Percentiles rank a stretch among this genome's conserved stretches.
Conservation (phyloP, 2,888 invertebrate species). For the Uloborus plumipes region DNA sequence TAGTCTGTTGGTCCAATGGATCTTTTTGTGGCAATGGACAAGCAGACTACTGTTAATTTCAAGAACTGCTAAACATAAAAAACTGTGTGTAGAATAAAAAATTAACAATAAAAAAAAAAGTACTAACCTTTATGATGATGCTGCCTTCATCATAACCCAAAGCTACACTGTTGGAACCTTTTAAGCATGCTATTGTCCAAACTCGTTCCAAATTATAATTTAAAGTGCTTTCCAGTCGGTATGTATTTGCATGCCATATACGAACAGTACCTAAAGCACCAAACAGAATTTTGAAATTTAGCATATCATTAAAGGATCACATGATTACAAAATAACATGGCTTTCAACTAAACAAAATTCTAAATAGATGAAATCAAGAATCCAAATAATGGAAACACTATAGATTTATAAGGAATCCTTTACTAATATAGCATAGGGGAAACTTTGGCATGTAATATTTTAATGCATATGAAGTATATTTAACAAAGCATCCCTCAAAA, state of each 20-base stretch:
- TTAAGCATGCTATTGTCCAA: slow-evolving; percentile 94
- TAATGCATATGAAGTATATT: no score
- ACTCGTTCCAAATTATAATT: slow-evolving; percentile 98
- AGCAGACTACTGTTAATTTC: no score
- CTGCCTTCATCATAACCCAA: slow-evolving; percentile 98
- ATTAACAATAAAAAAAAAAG: neutral
- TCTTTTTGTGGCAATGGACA: no score
- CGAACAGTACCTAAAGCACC: slow-evolving; percentile 83
- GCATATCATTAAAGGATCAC: neutral
- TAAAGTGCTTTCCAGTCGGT: slow-evolving; percentile 93
- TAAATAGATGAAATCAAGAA: neutral
- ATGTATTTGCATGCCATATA: slow-evolving; percentile 99
- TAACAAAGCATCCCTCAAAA: no score
- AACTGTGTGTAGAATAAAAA: no score
- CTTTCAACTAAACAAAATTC: neutral
- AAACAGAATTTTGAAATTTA: no score
- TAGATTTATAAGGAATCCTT: no score
- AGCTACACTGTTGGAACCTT: slow-evolving; percentile 95
- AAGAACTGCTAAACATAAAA: no score
- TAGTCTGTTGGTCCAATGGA: no score
- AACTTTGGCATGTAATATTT: no score
- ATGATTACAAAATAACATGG: neutral
- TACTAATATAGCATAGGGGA: no score
- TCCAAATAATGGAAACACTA: neutral
- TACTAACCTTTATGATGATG: slow-evolving; percentile 84